phyloP scores from a whole-genome alignment of 2,113 vertebrate species.

The Megaceryle maxima region DNA sequence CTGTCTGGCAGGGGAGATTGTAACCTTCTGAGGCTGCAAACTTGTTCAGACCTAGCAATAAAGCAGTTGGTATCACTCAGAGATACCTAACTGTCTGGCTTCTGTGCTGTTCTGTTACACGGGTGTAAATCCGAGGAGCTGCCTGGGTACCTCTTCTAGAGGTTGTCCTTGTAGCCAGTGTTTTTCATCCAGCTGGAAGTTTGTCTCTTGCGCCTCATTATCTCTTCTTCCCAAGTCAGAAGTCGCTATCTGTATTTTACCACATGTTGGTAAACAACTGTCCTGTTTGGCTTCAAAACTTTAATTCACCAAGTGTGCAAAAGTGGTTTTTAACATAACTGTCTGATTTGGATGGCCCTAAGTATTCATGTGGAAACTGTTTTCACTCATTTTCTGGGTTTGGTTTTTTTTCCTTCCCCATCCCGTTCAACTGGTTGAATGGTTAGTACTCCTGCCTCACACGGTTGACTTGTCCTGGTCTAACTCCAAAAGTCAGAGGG shows the following conservation, averaged over 20 bases:
- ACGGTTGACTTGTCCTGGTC: neutral
- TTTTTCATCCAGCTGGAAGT: neutral
- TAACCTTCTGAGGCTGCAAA: neutral
- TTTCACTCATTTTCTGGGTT: neutral
- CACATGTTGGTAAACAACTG: neutral
- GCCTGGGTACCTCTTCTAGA: neutral
- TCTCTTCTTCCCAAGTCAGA: neutral
- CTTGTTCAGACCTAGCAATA: neutral
- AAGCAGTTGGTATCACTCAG: neutral
- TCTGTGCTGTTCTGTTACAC: neutral
- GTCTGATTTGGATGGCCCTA: neutral
- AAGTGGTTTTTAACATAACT: neutral
- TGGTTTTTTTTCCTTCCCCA: rapidly evolving
- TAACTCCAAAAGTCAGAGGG: neutral
- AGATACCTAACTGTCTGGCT: neutral
- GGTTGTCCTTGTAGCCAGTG: neutral
- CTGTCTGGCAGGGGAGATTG: neutral
- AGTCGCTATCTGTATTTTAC: neutral
- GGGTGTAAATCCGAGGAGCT: neutral
- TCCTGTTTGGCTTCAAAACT: neutral
- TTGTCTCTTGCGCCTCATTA: neutral
- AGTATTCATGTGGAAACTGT: neutral
- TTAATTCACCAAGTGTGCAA: neutral
- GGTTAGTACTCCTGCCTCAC: neutral
- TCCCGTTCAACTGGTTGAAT: neutral